These are phyloP conservation scores for Ramphastos sulfuratus DNA, from an alignment of 2,113 vertebrate genomes.

Conservation along the genomic window DNA sequence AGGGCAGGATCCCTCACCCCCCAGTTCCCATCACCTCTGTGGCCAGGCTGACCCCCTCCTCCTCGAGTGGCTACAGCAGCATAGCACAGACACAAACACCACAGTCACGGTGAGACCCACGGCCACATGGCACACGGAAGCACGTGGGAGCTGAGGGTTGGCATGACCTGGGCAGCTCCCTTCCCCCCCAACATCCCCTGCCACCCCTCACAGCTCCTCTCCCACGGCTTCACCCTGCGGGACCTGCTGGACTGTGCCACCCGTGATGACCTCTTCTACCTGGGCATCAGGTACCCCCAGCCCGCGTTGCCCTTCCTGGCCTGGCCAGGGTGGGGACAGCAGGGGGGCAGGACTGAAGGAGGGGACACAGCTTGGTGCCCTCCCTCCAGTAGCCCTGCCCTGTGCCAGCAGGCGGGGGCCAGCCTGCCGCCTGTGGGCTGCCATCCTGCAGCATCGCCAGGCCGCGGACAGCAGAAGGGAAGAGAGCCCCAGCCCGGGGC, in stretches of 20 bases:
- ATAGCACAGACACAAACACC: conserved; percentile 46
- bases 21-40: background rate
- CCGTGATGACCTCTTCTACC: conserved; percentile 85
- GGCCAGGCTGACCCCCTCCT: conserved; percentile 19
- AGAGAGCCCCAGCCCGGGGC: background rate
- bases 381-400: too few species aligned
- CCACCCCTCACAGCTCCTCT: conserved; percentile 72
- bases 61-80: conserved; percentile 62
- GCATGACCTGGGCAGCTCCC: background rate
- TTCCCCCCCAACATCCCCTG: background rate
- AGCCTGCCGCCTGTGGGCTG: conserved; percentile 84
- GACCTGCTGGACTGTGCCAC: conserved; percentile 78
- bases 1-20: background rate
- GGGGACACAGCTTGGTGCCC: background rate
- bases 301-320: background rate
- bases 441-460: conserved; percentile 75
- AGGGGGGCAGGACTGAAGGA: accelerated
- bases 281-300: conserved; percentile 72
- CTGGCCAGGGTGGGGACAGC: accelerated
- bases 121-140: background rate
- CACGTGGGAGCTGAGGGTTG: accelerated
- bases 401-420: conserved; percentile 79
- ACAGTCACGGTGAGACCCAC: conserved; percentile 42
- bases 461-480: background rate
- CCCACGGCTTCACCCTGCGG: conserved; percentile 84